Percentiles rank a stretch among this genome's conserved stretches.
Evolutionary conservation across 2,888 invertebrate species (phyloP).

Genomic region (Drosophila lacicola): DNA sequence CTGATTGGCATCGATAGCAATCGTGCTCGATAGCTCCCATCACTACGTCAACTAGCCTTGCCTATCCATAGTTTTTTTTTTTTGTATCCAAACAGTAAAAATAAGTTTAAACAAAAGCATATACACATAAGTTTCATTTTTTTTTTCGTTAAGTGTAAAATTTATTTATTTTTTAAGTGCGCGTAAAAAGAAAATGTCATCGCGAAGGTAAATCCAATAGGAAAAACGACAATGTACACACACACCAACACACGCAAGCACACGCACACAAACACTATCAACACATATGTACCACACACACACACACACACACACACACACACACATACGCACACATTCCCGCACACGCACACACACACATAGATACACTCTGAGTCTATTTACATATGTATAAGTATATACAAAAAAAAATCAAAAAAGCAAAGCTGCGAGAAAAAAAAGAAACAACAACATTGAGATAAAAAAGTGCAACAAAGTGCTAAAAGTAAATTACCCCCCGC

Average conservation of each 20-base stretch:
- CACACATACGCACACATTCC: slow-evolving; percentile 19
- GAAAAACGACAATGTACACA: slow-evolving; percentile 71
- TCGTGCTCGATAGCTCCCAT: slow-evolving; percentile 51
- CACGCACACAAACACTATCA: slow-evolving; percentile 6
- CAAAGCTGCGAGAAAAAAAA: slow-evolving; percentile 36
- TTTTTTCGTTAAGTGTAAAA: slow-evolving; percentile 73
- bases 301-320: slow-evolving; percentile 13
- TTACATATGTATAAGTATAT: slow-evolving; percentile 76
- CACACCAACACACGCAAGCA: slow-evolving; percentile 31
- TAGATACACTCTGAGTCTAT: slow-evolving; percentile 65
- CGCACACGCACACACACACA: slow-evolving; percentile 35
- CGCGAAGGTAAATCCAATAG: slow-evolving; percentile 82
- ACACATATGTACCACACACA: not conserved
- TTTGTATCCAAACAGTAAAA: slow-evolving; percentile 76
- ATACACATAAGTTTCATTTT: slow-evolving; percentile 68
- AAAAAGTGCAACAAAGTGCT: slow-evolving; percentile 61
- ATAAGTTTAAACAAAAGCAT: slow-evolving; percentile 73
- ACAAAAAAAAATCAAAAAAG: slow-evolving; percentile 53
- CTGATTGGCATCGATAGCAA: slow-evolving; percentile 44
- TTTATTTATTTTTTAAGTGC: slow-evolving; percentile 77
- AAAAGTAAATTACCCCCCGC: slow-evolving; percentile 41
- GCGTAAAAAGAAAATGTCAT: slow-evolving; percentile 82
- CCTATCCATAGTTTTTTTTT: slow-evolving; percentile 68
- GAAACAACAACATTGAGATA: slow-evolving; percentile 59
- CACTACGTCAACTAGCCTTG: slow-evolving; percentile 66